Conservation (phyloP, 2,888 invertebrate species). For the Molanna angustata region DNA sequence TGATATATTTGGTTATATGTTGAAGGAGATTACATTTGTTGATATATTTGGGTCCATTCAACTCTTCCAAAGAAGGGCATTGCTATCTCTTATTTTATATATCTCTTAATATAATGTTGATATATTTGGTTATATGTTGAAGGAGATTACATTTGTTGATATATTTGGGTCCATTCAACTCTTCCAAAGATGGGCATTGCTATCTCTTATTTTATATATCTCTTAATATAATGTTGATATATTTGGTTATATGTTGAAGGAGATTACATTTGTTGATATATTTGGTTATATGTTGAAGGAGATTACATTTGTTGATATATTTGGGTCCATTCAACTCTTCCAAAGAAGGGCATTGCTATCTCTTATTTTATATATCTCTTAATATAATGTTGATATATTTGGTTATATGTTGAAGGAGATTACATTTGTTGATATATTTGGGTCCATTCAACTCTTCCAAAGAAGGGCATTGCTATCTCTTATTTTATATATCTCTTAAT, state of each 20-base stretch:
- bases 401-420: background rate
- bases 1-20: background rate
- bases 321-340: too few relatives aligned
- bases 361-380: background rate
- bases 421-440: too few relatives aligned
- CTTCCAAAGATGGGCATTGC: background rate
- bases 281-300: background rate
- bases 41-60: too few relatives aligned
- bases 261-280: background rate
- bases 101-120: background rate
- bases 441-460: too few relatives aligned
- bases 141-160: too few relatives aligned
- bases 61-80: background rate
- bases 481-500: background rate
- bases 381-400: background rate
- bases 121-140: background rate
- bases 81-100: conserved; percentile 1
- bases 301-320: too few relatives aligned
- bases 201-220: background rate
- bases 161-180: too few relatives aligned
- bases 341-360: background rate
- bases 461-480: background rate
- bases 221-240: background rate
- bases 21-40: too few relatives aligned
- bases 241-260: background rate